Percentiles rank a stretch among this genome's conserved stretches.
phyloP scores from a whole-genome alignment of 2,113 vertebrate species.

The Boleophthalmus pectinirostris region DNA sequence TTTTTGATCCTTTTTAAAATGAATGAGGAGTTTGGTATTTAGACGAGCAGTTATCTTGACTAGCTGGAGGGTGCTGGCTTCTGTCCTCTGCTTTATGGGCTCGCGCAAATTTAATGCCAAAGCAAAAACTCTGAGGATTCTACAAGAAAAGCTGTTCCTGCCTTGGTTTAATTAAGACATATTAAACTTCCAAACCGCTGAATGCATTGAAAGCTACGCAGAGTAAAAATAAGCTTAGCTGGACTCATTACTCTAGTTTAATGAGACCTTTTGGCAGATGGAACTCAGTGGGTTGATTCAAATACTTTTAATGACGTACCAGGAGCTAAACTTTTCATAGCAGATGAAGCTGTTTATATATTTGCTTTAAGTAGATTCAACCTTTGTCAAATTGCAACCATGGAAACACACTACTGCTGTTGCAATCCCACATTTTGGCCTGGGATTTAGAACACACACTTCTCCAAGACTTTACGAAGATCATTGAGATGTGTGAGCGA shows the following conservation, averaged over 20 bases:
- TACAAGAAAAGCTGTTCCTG: slow-evolving; percentile 1
- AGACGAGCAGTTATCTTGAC: slow-evolving; percentile 40
- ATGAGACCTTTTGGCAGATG: neutral
- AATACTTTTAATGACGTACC: neutral
- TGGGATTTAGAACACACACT: too few species aligned
- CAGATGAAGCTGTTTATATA: neutral
- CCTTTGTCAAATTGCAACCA: too few species aligned
- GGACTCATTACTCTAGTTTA: neutral
- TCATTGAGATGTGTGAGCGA: too few species aligned
- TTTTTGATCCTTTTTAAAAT: slow-evolving; percentile 51
- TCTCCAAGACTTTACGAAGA: too few species aligned
- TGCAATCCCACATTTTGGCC: neutral
- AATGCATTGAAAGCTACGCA: neutral
- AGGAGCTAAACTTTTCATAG: neutral
- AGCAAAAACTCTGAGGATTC: slow-evolving; percentile 13
- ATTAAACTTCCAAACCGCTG: neutral
- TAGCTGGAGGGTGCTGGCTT: slow-evolving; percentile 27
- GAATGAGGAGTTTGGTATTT: slow-evolving; percentile 55
- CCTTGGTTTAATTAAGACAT: slow-evolving; percentile 23
- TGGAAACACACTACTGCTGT: neutral
- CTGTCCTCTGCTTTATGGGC: slow-evolving; percentile 12
- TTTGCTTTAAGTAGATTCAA: too few species aligned
- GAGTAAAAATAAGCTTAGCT: neutral
- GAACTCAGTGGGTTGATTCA: neutral
- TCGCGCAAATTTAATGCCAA: slow-evolving; percentile 20